Percentiles rank a stretch among this genome's conserved stretches.
These are phyloP conservation scores for Andrena haemorrhoa DNA, from an alignment of 2,888 invertebrate genomes.

Conservation along the genomic window DNA sequence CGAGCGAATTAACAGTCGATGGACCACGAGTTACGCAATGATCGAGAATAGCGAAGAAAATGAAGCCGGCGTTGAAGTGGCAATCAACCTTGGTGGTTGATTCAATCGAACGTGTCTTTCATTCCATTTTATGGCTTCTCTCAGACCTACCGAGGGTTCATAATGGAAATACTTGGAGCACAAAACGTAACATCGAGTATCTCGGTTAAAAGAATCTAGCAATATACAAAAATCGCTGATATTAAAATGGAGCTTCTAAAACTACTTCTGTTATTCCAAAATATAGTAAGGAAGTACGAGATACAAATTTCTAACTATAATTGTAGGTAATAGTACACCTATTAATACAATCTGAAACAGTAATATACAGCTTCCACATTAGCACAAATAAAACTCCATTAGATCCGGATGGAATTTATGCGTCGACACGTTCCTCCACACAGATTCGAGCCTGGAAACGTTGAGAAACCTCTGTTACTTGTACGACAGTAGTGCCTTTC, in stretches of 20 bases:
- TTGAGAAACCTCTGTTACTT: not conserved
- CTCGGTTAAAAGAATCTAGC: not conserved
- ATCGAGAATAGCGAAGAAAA: slow-evolving; percentile 25
- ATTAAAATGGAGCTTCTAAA: not conserved
- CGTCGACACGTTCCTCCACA: not conserved
- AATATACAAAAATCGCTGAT: not conserved
- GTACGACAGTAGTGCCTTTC: not conserved
- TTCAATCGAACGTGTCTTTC: slow-evolving; percentile 53
- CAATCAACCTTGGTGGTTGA: slow-evolving; percentile 20
- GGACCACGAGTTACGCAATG: slow-evolving; percentile 30
- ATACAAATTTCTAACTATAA: no score
- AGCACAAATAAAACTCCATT: no score
- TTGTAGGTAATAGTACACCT: no score
- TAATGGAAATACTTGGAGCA: not conserved
- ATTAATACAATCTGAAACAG: no score
- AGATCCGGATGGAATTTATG: not conserved
- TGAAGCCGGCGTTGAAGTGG: slow-evolving; percentile 13
- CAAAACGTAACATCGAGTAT: not conserved
- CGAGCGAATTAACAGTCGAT: not conserved
- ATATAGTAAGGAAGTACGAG: not conserved
- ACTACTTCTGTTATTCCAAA: not conserved
- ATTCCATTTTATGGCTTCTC: slow-evolving; percentile 57
- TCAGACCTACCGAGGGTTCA: not conserved
- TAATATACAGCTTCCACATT: no score
- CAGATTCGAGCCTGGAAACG: not conserved